phyloP scores from a whole-genome alignment of 2,888 invertebrate species.

The Parapristionchus giblindavisi region DNA sequence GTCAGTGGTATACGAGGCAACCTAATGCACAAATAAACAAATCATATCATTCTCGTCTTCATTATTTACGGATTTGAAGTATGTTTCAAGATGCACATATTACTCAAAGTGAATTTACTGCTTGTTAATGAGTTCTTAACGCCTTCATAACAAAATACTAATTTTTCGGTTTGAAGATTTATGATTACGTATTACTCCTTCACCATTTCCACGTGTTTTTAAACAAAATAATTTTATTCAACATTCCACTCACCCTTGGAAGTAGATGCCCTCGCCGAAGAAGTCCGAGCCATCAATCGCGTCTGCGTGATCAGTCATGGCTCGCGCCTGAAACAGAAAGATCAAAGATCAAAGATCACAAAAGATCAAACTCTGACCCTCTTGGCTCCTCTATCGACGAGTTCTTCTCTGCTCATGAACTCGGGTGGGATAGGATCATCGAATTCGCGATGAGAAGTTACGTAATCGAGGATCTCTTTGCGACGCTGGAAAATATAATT shows the following conservation, averaged over 20 bases:
- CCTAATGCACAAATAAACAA: no score
- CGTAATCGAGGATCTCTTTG: conserved; percentile 51
- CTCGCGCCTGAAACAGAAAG: conserved; percentile 30
- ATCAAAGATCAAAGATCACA: conserved; percentile 11
- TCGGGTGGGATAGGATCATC: conserved; percentile 65
- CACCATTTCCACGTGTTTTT: no score
- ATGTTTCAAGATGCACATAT: no score
- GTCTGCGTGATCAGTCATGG: conserved; percentile 63
- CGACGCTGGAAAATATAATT: conserved; percentile 45
- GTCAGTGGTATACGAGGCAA: no score
- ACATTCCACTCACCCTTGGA: conserved; percentile 49
- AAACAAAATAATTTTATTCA: no score
- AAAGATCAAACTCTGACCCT: conserved; percentile 54
- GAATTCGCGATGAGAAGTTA: conserved; percentile 52
- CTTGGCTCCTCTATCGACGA: conserved; percentile 68
- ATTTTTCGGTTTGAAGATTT: no score
- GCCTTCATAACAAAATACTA: no score
- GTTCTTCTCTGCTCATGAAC: conserved; percentile 69
- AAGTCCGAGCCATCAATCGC: conserved; percentile 65
- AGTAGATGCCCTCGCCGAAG: conserved; percentile 68
- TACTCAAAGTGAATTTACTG: no score
- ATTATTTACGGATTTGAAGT: no score
- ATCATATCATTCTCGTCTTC: no score
- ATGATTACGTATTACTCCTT: no score
- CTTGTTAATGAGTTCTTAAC: no score